Conservation (phyloP, 2,888 invertebrate species). For the Diaperis boleti region DNA sequence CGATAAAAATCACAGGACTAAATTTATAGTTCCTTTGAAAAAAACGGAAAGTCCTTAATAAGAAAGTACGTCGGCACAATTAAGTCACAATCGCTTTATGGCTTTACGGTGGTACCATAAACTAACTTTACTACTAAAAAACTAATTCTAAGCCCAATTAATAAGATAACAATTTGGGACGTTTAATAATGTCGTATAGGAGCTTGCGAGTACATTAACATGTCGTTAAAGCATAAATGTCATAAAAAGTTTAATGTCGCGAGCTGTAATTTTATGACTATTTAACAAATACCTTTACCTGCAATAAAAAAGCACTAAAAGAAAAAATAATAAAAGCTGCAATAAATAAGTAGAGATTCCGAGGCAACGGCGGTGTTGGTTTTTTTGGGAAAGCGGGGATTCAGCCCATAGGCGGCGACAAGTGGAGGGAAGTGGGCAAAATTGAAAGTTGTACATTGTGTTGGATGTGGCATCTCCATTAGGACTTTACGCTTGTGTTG, state of each 20-base stretch:
- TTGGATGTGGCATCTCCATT: too few relatives aligned
- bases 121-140: constrained; percentile 9
- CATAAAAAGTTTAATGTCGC: constrained; percentile 39
- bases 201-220: constrained; percentile 36
- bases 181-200: constrained; percentile 39
- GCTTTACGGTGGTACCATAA: constrained; percentile 21
- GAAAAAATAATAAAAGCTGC: constrained; percentile 33
- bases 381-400: constrained; percentile 18
- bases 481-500: too few relatives aligned
- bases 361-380: constrained; percentile 12
- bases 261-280: constrained; percentile 40
- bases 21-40: too few relatives aligned
- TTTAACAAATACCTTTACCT: constrained; percentile 34
- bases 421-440: too few relatives aligned
- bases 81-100: constrained; percentile 25
- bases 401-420: too few relatives aligned
- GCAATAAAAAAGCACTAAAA: constrained; percentile 39
- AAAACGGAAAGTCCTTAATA: too few relatives aligned
- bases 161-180: constrained; percentile 35
- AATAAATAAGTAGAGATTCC: constrained; percentile 31
- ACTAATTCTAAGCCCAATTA: constrained; percentile 18
- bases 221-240: constrained; percentile 42
- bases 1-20: too few relatives aligned
- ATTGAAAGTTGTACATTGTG: too few relatives aligned
- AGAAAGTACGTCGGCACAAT: constrained; percentile 8